A percentile compares a stretch with the other conserved stretches of the same genome.
phyloP scores from a whole-genome alignment of 2,797 vertebrate species.

The Danio aesculapii region DNA sequence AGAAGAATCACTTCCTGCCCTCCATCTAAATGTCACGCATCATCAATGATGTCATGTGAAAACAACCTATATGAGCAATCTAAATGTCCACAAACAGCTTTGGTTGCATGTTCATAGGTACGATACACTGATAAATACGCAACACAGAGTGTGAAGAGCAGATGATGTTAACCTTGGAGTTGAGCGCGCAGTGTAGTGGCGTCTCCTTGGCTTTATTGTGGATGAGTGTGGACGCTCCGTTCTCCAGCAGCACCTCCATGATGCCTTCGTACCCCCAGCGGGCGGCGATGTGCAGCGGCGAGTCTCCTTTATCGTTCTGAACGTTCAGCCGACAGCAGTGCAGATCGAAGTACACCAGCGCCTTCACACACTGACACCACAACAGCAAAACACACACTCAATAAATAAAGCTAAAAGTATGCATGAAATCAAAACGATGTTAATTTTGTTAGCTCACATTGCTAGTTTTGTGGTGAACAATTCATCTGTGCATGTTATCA shows the following conservation, averaged over 20 bases:
- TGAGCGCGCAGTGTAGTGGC: slow-evolving; percentile 89
- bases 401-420: neutral
- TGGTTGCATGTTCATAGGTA: neutral
- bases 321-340: slow-evolving; percentile 87
- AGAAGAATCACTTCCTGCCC: too few species aligned
- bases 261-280: slow-evolving; percentile 97
- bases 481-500: too few species aligned
- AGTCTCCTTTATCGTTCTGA: slow-evolving; percentile 95
- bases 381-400: slow-evolving; percentile 51
- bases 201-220: slow-evolving; percentile 89
- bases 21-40: too few species aligned
- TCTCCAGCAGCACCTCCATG: slow-evolving; percentile 92
- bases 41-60: too few species aligned
- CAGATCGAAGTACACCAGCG: slow-evolving; percentile 92
- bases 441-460: too few species aligned
- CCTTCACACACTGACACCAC: slow-evolving; percentile 91
- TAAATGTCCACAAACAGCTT: neutral
- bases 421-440: neutral
- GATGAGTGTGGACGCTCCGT: slow-evolving; percentile 83
- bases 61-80: too few species aligned
- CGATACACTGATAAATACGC: neutral
- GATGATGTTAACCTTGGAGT: slow-evolving; percentile 85
- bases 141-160: too few species aligned
- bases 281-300: slow-evolving; percentile 90
- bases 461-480: too few species aligned